Base-by-base conservation (phyloP, 2,113 vertebrate species). In the Phaetusa simplex region DNA sequence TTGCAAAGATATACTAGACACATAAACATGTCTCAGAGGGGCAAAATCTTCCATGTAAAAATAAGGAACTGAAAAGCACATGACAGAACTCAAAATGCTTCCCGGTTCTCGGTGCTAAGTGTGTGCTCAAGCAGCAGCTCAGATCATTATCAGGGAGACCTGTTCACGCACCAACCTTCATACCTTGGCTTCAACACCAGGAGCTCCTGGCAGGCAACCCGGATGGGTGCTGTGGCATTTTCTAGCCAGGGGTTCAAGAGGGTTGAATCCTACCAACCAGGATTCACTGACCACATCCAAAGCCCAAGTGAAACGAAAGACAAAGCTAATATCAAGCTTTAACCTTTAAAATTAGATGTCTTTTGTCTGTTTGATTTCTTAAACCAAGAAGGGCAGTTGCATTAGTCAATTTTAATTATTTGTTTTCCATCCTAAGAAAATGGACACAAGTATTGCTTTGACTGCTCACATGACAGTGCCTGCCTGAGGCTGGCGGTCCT, bases 81-180 rank as follows among this genome's bases (percentile, higher is more conserved):
- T 16, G 14, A 55, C n/a, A 78, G 65, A 91, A 80, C 3, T 32
- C 43, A 56, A 72, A 96, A 47, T 22, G 21, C 5, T 85, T 72
- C 45, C 36, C 22, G 77, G 34, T 8, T 67, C 26, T 12, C 45
- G 3, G 40, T 42, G 9, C 19, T 32, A 47, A 73, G 14, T 2
- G 2, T 21, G 5, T 21, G 8, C 20, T 62, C 17, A 90, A 55
- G 36, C 15, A 90, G 23, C 34, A 49, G 5, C 36, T 73, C 2
- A 0, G 23, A 16, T 10, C 6, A 5, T 17, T 88, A 65, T 5
- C 1, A 0, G 24, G 6, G 29, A 81, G 6, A 24, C 2, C 5
- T 43, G 9, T 27, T 50, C 53, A 38, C 5, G 6, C 10, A 81
- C 8, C 26, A 62, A 24, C 8, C 42, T 58, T 78, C 53, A 36